Evolutionary conservation across 2,113 vertebrate species (phyloP).

Genomic region (Anoplopoma fimbria): DNA sequence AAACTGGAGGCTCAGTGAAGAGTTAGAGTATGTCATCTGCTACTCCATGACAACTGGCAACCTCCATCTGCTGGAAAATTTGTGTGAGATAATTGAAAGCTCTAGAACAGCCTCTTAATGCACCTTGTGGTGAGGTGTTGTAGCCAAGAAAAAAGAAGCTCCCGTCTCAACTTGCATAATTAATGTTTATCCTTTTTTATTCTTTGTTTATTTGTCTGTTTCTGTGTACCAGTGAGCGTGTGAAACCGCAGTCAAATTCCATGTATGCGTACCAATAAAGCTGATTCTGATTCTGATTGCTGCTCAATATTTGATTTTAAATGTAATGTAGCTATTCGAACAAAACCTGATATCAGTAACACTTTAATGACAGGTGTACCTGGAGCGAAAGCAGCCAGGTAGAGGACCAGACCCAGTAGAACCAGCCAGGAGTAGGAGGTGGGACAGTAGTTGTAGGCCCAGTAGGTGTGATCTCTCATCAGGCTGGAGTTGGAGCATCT

Average conservation of each 20-base stretch:
- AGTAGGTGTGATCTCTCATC: slow-evolving; percentile 87
- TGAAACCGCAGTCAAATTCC: too few relatives aligned
- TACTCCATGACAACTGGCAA: background rate
- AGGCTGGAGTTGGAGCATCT: slow-evolving; percentile 93
- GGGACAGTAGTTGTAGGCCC: slow-evolving; percentile 99
- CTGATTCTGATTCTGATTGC: too few relatives aligned
- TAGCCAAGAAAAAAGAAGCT: background rate
- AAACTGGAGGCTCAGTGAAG: background rate
- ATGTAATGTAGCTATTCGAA: background rate
- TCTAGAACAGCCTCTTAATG: background rate
- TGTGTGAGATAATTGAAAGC: background rate
- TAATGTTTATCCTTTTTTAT: too few relatives aligned
- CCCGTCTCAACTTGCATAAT: background rate
- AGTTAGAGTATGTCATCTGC: background rate
- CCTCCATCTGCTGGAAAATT: background rate
- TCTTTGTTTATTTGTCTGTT: too few relatives aligned
- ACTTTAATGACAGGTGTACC: slow-evolving; percentile 77
- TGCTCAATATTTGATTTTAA: background rate
- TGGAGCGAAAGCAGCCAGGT: slow-evolving; percentile 94
- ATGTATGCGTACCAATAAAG: too few relatives aligned
- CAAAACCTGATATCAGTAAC: background rate
- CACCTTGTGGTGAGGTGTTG: background rate
- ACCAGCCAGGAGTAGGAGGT: slow-evolving; percentile 94
- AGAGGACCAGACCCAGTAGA: slow-evolving; percentile 92
- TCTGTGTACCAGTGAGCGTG: too few relatives aligned